Evolutionary conservation across 2,113 vertebrate genomes (phyloP).

Genomic region (Psephotus haematonotus): DNA sequence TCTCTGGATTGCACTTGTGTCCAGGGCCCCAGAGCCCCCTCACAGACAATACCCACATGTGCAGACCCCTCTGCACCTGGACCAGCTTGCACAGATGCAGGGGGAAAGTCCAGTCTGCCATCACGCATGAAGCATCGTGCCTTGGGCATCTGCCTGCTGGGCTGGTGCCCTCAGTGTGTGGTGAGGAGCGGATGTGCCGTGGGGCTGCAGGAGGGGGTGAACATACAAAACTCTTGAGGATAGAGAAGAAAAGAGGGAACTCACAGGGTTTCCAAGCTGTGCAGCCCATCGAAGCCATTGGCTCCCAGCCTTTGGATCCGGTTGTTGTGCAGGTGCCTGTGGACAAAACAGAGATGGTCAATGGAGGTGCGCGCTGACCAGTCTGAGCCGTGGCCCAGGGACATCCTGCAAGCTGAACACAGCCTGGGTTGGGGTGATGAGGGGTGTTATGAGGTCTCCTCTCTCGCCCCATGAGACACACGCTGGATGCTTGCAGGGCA

Average conservation of each 20-base stretch:
- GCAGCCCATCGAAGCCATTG: conserved; percentile 90
- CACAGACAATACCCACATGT: background rate
- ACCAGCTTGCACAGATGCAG: background rate
- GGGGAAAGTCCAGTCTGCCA: background rate
- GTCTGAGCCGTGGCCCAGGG: background rate
- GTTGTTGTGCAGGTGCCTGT: conserved; percentile 96
- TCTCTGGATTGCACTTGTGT: background rate
- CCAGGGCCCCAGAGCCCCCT: background rate
- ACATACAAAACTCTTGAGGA: background rate
- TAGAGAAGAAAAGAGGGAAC: conserved; percentile 55
- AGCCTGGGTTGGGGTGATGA: background rate
- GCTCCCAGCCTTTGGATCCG: conserved; percentile 87
- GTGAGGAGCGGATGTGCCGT: rapidly evolving
- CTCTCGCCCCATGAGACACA: background rate
- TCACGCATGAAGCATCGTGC: too few relatives aligned
- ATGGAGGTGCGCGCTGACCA: background rate
- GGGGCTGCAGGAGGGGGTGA: background rate
- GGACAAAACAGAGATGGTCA: conserved; percentile 38
- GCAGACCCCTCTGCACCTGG: background rate
- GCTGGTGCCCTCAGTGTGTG: background rate
- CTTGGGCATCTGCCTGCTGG: background rate
- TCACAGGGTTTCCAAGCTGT: conserved; percentile 94
- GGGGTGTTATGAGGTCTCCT: rapidly evolving
- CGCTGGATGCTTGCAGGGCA: background rate
- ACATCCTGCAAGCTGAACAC: background rate